Percentiles rank a stretch among this genome's conserved stretches.
These are phyloP conservation scores for Hydrozoanthus gracilis DNA, from an alignment of 92 coral and sea anemone species.

Conservation along the genomic window DNA sequence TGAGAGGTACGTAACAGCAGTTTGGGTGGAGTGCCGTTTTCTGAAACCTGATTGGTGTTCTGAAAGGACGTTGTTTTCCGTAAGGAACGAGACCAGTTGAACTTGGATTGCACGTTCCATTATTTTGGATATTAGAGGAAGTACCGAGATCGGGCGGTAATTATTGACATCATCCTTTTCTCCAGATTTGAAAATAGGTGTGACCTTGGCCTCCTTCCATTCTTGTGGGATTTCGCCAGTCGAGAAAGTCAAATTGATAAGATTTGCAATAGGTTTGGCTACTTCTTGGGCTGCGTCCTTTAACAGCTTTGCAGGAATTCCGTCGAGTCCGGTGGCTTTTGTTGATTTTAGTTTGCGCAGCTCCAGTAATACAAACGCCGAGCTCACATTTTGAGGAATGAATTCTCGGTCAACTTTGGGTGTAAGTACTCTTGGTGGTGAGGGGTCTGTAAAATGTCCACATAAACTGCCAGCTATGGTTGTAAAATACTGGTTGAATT, in stretches of 20 bases:
- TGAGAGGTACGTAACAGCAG: slow-evolving; percentile 35
- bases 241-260: slow-evolving; percentile 28
- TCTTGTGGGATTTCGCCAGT: slow-evolving; percentile 34
- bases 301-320: slow-evolving; percentile 29
- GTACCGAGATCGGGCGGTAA: slow-evolving; percentile 26
- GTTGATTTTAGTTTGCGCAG: slow-evolving; percentile 13
- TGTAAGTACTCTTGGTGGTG: background rate
- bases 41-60: slow-evolving; percentile 59
- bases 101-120: slow-evolving; percentile 64
- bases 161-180: slow-evolving; percentile 29
- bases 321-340: slow-evolving; percentile 51
- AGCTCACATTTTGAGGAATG: slow-evolving; percentile 12
- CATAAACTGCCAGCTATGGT: slow-evolving; percentile 42
- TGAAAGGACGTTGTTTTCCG: slow-evolving; percentile 51
- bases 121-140: slow-evolving; percentile 45
- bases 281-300: slow-evolving; percentile 34
- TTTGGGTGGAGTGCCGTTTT: slow-evolving; percentile 65
- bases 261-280: slow-evolving; percentile 42
- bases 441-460: slow-evolving; percentile 21
- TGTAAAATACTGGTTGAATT: slow-evolving; percentile 39
- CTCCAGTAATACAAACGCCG: slow-evolving; percentile 37
- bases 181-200: slow-evolving; percentile 40
- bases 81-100: slow-evolving; percentile 50
- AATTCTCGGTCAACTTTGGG: background rate
- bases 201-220: slow-evolving; percentile 46